Evolutionary conservation across 2,888 invertebrate species (phyloP), one percentile per base, ranked within the genome.

Genomic region (Polydrusus pterygomalis): DNA sequence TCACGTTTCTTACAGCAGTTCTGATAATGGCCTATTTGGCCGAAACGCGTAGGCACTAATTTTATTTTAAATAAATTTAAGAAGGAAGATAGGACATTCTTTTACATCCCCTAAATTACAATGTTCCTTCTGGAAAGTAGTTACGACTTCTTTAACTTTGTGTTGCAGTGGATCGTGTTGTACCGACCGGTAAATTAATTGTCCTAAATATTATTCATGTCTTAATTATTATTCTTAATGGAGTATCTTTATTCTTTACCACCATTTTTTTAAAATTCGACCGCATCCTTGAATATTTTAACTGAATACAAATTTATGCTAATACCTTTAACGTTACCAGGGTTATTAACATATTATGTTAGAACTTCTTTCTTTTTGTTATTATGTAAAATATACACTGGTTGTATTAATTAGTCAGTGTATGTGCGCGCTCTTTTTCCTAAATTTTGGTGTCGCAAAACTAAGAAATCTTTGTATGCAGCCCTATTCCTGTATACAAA

Each of bases 231-330:
- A 5, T 40, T 38, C 17, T 40, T 60, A 15, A 38, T 38, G 9
- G 38, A 60, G 13, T 62, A 43, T 20, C 11, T 38, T 7, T 40
- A 30, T 58, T 60, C 40, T 62, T 18, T 11, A n/a, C n/a, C 40
- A 25, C 38, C 62, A 62, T 40, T 20, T 43, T 40, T 9, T 62
- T 43, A 13, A 56, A 18, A 25, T 63, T 43, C 15, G 69, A 70
- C 69, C 45, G 47, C 47, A 70, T 56, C 69, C 69, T 70, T 70
- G 69, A 70, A 58, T 20, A 58, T 30, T 58, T 69, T 30, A 70
- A 47, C 63, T n/a, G 25, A 70, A 70, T 45, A 60, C 30, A 58
- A 58, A 60, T 70, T 70, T 60, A 70, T 70, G 47, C 60, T 60
- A 70, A 70, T 70, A 58, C 40, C n/a, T 38, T 60, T 13, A 60